Percentiles rank a stretch among this genome's conserved stretches.
Conservation (phyloP, 2,888 invertebrate genomes). For the Scaptomyza cyrtandrae region DNA sequence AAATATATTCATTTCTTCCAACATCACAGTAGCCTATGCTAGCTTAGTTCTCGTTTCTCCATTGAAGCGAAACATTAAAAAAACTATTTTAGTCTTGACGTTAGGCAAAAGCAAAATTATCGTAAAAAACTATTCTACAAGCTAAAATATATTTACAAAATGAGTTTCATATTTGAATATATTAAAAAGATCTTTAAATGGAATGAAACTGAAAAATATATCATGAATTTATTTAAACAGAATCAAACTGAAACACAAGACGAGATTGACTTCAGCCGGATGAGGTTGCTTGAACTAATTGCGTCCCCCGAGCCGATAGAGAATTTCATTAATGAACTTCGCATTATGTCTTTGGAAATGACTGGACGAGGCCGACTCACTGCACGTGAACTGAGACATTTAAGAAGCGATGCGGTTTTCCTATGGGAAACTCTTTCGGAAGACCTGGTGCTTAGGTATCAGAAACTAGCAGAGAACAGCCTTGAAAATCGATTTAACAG, state of each 20-base stretch:
- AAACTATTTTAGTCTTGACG: neutral
- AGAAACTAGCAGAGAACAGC: neutral
- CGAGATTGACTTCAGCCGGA: neutral
- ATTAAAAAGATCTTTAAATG: no score
- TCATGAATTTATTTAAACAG: no score
- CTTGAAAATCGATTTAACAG: neutral
- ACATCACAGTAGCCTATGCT: no score
- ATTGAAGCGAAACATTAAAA: no score
- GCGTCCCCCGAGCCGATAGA: neutral
- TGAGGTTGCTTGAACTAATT: neutral
- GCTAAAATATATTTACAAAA: no score
- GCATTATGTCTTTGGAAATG: neutral
- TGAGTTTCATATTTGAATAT: no score
- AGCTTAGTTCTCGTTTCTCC: no score
- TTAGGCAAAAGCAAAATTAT: neutral
- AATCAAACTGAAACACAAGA: no score
- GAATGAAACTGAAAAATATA: no score
- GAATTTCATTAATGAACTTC: neutral
- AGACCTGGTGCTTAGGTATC: neutral
- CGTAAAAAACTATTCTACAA: no score
- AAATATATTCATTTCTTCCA: no score
- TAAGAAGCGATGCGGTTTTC: neutral
- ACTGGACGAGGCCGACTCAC: neutral
- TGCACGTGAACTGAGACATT: neutral
- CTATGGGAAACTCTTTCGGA: neutral